These are phyloP conservation scores for Petrocephalus schoutedeni DNA, from an alignment of 2,797 vertebrate species.

Conservation along the genomic window DNA sequence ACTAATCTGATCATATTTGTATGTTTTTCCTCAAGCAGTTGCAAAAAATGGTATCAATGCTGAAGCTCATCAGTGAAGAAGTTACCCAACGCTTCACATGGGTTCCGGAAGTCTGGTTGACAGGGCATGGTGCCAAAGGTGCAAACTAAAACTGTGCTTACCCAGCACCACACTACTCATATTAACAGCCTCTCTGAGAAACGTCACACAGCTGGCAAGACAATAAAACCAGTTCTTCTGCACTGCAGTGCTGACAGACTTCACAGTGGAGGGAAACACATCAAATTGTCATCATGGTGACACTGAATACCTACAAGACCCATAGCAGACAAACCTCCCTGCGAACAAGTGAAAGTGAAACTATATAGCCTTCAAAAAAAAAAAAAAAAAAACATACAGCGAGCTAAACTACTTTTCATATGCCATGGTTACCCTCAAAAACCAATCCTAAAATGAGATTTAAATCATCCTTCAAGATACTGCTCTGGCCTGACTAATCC, in stretches of 20 bases:
- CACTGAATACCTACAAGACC: neutral
- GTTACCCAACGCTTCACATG: neutral
- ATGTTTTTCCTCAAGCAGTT: neutral
- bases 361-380: neutral
- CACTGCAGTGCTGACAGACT: neutral
- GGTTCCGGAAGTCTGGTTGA: neutral
- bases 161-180: neutral
- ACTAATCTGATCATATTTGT: neutral
- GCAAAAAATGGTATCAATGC: neutral
- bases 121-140: neutral
- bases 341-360: neutral
- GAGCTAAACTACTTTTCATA: neutral
- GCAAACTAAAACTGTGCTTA: neutral
- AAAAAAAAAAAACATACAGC: neutral
- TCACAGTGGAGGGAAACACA: neutral
- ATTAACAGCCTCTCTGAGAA: neutral
- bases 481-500: neutral
- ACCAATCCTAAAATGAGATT: neutral
- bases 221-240: neutral
- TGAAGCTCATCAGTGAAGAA: neutral
- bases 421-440: neutral
- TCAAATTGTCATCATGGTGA: neutral
- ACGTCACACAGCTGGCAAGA: neutral
- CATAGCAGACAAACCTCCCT: neutral
- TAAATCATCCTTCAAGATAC: neutral